These are phyloP conservation scores for Nomada ruficornis DNA, from an alignment of 2,888 invertebrate genomes.

Conservation along the genomic window DNA sequence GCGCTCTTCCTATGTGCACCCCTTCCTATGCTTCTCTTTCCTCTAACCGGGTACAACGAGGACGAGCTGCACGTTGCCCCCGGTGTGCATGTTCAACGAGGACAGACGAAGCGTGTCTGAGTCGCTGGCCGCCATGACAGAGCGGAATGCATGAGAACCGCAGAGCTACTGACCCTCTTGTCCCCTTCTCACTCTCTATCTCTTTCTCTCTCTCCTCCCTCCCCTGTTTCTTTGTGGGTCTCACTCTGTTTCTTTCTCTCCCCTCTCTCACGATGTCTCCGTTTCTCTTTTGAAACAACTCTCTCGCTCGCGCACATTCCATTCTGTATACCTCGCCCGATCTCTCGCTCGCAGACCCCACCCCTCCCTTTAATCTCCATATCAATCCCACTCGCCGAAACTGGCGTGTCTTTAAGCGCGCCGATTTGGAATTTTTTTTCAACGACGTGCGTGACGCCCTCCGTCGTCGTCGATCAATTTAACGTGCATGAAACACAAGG, in stretches of 20 bases:
- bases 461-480: constrained; percentile 16
- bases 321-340: constrained; percentile 38
- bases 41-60: constrained; percentile 54
- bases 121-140: constrained; percentile 81
- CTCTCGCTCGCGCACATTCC: constrained; percentile 38
- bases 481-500: no score
- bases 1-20: constrained; percentile 42
- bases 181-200: constrained; percentile 39
- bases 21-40: constrained; percentile 31
- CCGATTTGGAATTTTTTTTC: constrained; percentile 65
- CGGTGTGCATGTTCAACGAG: constrained; percentile 70
- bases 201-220: constrained; percentile 51
- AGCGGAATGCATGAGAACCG: constrained; percentile 83
- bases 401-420: constrained; percentile 62
- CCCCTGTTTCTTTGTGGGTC: background rate
- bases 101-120: constrained; percentile 72
- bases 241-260: constrained; percentile 14
- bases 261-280: constrained; percentile 10
- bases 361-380: constrained; percentile 73
- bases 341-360: constrained; percentile 50
- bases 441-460: constrained; percentile 20
- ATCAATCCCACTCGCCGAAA: constrained; percentile 75
- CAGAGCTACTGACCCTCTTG: constrained; percentile 82
- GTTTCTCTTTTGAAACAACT: constrained; percentile 9
- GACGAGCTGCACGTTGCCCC: constrained; percentile 72